Evolutionary conservation across 1,140 invertebrate species (phyloP).

Genomic region (Pectinophora gossypiella): DNA sequence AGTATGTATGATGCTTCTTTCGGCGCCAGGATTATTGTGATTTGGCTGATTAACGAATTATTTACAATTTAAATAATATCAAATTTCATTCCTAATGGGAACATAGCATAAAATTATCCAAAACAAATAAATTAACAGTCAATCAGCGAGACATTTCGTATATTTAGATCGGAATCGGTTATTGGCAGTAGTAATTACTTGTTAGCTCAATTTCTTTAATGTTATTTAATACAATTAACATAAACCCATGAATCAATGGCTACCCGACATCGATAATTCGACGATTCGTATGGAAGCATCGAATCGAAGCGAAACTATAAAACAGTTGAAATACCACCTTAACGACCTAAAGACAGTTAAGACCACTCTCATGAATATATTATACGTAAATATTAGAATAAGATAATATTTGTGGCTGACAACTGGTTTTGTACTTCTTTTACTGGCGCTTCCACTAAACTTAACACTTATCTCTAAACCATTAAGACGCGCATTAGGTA

Average conservation of each 20-base stretch:
- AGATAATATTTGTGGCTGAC: conserved; percentile 31
- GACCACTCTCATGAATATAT: conserved; percentile 60
- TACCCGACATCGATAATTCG: conserved; percentile 43
- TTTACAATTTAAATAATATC: background rate
- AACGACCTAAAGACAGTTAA: conserved; percentile 44
- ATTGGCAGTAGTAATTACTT: conserved; percentile 26
- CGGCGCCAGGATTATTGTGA: too few relatives aligned
- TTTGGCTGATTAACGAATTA: too few relatives aligned
- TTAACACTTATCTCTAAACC: too few relatives aligned
- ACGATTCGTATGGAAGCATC: conserved; percentile 44
- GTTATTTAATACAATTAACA: conserved; percentile 33
- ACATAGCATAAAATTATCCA: background rate
- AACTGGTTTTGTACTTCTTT: conserved; percentile 12
- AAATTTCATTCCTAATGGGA: background rate
- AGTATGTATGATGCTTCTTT: too few relatives aligned
- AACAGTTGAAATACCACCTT: conserved; percentile 38
- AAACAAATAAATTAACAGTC: background rate
- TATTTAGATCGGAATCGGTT: conserved; percentile 8
- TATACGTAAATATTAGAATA: conserved; percentile 38
- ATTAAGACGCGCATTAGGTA: background rate
- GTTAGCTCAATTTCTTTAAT: conserved; percentile 38
- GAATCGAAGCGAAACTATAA: conserved; percentile 33
- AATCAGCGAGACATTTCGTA: background rate
- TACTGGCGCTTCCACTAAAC: too few relatives aligned
- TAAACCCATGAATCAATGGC: conserved; percentile 51